A percentile compares a stretch with the other conserved stretches of the same genome.
These are phyloP conservation scores for Hydrolagus affinis DNA, from an alignment of 2,113 vertebrate genomes.

Conservation along the genomic window DNA sequence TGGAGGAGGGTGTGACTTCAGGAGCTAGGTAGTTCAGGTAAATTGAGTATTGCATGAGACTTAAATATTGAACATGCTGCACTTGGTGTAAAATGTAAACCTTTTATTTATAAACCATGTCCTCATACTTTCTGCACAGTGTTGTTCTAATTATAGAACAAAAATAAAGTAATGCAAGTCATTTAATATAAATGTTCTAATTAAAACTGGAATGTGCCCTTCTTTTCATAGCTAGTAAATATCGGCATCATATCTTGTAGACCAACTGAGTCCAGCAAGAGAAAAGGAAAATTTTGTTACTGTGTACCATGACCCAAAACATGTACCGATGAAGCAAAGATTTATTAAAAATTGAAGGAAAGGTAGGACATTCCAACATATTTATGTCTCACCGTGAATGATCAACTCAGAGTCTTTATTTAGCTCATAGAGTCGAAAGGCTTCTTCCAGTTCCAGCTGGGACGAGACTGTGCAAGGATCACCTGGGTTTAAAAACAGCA, in stretches of 20 bases:
- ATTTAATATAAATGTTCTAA: not conserved
- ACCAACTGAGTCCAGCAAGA: not conserved
- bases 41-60: no score
- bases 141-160: not conserved
- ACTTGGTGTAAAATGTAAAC: no score
- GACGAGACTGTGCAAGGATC: slow-evolving; percentile 96
- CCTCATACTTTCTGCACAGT: not conserved
- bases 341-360: not conserved
- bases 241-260: not conserved
- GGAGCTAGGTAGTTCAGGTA: no score
- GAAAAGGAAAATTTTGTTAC: not conserved
- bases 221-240: not conserved
- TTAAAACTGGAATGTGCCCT: not conserved
- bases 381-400: slow-evolving; percentile 72
- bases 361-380: not conserved
- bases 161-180: not conserved
- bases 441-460: slow-evolving; percentile 94
- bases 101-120: not conserved
- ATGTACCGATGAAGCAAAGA: not conserved
- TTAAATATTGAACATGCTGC: no score
- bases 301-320: not conserved
- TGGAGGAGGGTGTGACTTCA: no score
- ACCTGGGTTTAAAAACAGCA: slow-evolving; percentile 54
- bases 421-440: slow-evolving; percentile 87
- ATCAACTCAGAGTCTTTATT: slow-evolving; percentile 98